phyloP scores from a whole-genome alignment of 2,888 invertebrate species.

The Caenorhabditis panamensis region DNA sequence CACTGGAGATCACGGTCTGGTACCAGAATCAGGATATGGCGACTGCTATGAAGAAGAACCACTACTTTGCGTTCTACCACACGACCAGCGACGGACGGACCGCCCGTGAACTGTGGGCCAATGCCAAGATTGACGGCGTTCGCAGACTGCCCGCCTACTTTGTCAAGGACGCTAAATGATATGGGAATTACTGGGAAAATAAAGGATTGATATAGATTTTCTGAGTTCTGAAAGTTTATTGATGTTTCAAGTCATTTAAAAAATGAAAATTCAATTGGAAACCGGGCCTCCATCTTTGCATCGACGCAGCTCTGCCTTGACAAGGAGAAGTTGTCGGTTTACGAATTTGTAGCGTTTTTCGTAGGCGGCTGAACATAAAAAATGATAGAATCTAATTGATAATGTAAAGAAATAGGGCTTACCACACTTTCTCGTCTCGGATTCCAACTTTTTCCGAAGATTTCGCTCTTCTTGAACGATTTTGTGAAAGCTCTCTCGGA shows the following conservation, averaged over 20 bases:
- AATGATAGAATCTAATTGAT: not conserved
- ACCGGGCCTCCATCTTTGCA: too few species aligned
- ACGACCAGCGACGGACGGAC: conserved; percentile 34
- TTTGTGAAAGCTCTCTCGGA: conserved; percentile 58
- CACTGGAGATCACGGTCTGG: conserved; percentile 37
- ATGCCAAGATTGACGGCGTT: conserved; percentile 45
- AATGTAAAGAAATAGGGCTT: not conserved
- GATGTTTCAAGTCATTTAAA: too few species aligned
- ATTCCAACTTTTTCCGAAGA: conserved; percentile 41
- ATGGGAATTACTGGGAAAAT: too few species aligned
- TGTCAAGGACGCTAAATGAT: too few species aligned
- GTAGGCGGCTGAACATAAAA: conserved; percentile 12
- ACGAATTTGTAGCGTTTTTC: conserved; percentile 52
- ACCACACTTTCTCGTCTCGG: conserved; percentile 41
- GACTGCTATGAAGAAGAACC: conserved; percentile 21
- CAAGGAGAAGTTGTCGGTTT: conserved; percentile 31
- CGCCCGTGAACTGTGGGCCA: conserved; percentile 47
- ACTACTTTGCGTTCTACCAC: conserved; percentile 61
- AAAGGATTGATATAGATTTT: too few species aligned
- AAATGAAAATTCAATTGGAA: too few species aligned
- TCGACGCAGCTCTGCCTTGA: conserved; percentile 37
- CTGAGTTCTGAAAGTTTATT: too few species aligned
- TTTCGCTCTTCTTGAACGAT: conserved; percentile 54
- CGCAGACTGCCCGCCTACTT: conserved; percentile 1
- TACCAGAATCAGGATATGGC: conserved; percentile 45